phyloP scores from a whole-genome alignment of 2,797 vertebrate genomes.

The Poecilia gillii region DNA sequence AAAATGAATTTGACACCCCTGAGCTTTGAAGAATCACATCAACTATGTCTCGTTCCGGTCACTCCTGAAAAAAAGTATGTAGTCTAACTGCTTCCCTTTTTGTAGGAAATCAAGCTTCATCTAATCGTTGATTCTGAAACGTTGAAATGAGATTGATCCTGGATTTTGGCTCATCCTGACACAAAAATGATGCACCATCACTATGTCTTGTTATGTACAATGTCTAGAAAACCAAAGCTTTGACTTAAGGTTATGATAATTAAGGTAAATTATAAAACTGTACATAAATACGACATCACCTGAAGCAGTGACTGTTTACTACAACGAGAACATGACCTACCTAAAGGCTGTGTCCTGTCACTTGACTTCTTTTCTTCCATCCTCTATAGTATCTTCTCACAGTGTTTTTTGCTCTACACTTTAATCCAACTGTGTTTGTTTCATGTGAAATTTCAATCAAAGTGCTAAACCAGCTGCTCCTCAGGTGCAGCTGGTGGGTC shows the following conservation, averaged over 20 bases:
- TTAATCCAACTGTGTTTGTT: conserved; percentile 54
- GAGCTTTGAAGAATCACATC: conserved; percentile 61
- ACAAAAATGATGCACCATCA: conserved; percentile 21
- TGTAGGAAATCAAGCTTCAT: conserved; percentile 43
- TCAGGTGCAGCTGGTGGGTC: conserved; percentile 47
- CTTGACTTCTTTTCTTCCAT: conserved; percentile 45
- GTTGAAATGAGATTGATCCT: conserved; percentile 44
- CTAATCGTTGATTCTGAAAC: conserved; percentile 46
- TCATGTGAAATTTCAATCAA: conserved; percentile 27
- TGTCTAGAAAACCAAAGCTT: conserved; percentile 23
- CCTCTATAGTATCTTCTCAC: conserved; percentile 45
- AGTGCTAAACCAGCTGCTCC: conserved; percentile 51
- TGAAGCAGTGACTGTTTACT: conserved; percentile 39
- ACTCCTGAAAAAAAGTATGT: conserved; percentile 29
- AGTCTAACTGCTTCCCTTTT: conserved; percentile 40
- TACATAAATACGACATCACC: conserved; percentile 38
- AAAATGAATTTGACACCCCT: neutral
- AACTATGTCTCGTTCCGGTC: conserved; percentile 47
- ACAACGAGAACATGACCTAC: conserved; percentile 48
- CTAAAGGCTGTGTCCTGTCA: conserved; percentile 55
- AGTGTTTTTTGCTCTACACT: conserved; percentile 45
- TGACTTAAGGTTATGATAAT: conserved; percentile 18
- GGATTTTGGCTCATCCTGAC: conserved; percentile 47
- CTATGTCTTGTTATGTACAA: conserved; percentile 18
- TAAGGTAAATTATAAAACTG: conserved; percentile 41